Evolutionary conservation across 2,888 invertebrate species (phyloP), one percentile per base, ranked within the genome.

Genomic region (Syrista parreyssii): DNA sequence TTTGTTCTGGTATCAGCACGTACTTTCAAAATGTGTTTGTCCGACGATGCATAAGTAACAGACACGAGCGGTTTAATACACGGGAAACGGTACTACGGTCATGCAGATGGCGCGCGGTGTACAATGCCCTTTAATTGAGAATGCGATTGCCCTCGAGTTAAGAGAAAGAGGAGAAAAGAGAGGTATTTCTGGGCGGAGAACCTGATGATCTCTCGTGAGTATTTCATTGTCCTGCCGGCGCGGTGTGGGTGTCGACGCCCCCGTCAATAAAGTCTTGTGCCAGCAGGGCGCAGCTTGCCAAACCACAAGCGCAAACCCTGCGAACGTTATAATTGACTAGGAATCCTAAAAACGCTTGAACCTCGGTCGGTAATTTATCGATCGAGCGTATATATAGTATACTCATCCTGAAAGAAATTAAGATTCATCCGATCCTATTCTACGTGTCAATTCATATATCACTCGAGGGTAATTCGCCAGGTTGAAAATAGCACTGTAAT

Each of bases 281-380:
- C 31, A 33, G 55, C 55, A 55, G 55, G 55, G 55, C 55, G 55
- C 55, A 55, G 55, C 55, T 23, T 55, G 55, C 55, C 55, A 23
- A 55, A 55, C 55, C 55, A 55, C 23, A 55, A 23, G 23, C 55
- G 55, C 55, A 55, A 55, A 23, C 23, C n/a, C 30, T 31, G 15
- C 73, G 75, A 79, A 83, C 83, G 79, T 83, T 84, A 82, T 84
- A 85, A 84, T 84, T 85, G 84, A 78, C 80, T 79, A 74, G 23
- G 23, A 55, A 55, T 55, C 55, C 55, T 23, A 55, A 55, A 23
- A 55, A 55, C 23, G 23, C 9, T 55, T 55, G 55, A 55, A 55
- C 55, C 23, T 55, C 23, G 40, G 1, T 23, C 23, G 2, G 1
- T 55, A 6, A 23, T 55, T 55, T 55, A 9, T 55, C 55, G 55